Conservation (phyloP, 2,113 vertebrate species). For the Gobio gobio region DNA sequence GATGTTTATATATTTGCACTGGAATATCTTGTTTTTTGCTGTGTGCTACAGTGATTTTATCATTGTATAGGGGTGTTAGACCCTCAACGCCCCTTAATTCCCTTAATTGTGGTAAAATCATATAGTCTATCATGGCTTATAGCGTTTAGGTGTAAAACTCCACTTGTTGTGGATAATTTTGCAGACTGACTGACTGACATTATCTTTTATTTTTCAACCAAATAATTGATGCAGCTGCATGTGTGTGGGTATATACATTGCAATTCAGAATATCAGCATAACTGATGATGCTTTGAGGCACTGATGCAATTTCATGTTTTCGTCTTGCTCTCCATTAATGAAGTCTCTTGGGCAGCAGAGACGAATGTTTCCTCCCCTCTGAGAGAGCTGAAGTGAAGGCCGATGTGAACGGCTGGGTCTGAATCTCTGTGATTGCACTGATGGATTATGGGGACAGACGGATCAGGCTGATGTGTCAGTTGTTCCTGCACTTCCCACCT, state of each 20-base stretch:
- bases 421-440: neutral
- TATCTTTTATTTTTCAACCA: neutral
- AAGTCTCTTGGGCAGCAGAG: neutral
- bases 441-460: neutral
- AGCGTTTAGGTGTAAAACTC: neutral
- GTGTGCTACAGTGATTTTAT: no score
- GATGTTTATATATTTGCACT: no score
- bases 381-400: neutral
- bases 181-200: neutral
- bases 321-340: conserved; percentile 1
- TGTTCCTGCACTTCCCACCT: neutral
- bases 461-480: neutral
- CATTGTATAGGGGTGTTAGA: neutral
- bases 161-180: conserved; percentile 3
- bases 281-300: neutral
- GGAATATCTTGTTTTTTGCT: no score
- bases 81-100: no score
- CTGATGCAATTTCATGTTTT: neutral
- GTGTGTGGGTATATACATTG: neutral
- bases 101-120: no score
- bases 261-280: neutral
- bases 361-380: neutral
- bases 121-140: neutral
- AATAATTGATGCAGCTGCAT: neutral
- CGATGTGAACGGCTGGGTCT: neutral